Evolutionary conservation across 2,113 vertebrate species (phyloP).

Genomic region (Perognathus longimembris): DNA sequence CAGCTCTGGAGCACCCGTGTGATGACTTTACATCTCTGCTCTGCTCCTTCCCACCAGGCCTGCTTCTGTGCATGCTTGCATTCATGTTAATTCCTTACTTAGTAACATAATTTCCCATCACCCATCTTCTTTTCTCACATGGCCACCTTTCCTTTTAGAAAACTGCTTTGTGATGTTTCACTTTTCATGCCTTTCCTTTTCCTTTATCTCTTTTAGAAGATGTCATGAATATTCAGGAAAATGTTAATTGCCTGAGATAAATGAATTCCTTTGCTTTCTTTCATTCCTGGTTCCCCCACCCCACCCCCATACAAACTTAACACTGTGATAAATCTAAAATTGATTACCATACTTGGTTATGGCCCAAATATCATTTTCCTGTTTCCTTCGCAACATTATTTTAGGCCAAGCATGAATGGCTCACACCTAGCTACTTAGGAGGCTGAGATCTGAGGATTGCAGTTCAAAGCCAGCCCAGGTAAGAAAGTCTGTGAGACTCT

Average conservation of each 20-base stretch:
- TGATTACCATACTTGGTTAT: constrained; percentile 11
- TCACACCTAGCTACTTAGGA: no score
- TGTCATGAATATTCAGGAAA: constrained; percentile 33
- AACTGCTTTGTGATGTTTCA: neutral
- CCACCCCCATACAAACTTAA: neutral
- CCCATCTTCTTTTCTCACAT: neutral
- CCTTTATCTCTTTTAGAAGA: constrained; percentile 11
- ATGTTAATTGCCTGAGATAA: neutral
- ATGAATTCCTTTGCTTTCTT: neutral
- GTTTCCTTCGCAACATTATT: neutral
- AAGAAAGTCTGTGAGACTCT: no score
- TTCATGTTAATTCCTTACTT: neutral
- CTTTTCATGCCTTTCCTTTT: constrained; percentile 7
- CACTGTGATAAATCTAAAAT: neutral
- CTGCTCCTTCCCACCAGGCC: neutral
- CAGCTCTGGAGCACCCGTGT: neutral
- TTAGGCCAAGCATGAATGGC: neutral
- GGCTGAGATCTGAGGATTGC: no score
- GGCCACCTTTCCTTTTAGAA: constrained; percentile 1
- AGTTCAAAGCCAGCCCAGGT: no score
- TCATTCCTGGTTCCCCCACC: no score
- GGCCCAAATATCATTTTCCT: constrained; percentile 16
- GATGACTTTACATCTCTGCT: neutral
- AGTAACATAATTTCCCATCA: neutral
- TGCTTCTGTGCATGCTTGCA: no score